Conservation (phyloP, 2,113 vertebrate genomes). For the Notarius quadriscutis region DNA sequence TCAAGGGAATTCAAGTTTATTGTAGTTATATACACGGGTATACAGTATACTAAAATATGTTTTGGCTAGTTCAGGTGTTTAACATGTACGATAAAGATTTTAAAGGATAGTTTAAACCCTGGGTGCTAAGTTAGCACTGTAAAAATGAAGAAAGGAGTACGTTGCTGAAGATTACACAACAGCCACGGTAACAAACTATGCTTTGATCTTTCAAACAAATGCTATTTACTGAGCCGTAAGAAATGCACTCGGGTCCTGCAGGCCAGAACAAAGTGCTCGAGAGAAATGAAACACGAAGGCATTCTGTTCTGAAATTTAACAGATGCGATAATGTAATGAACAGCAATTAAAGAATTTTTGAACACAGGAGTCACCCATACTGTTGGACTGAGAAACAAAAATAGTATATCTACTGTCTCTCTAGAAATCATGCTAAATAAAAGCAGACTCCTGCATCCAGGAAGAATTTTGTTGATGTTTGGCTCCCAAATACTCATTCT, state of each 20-base stretch:
- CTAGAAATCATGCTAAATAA: background rate
- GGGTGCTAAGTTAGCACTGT: background rate
- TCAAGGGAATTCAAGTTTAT: background rate
- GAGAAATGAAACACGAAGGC: background rate
- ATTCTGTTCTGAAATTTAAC: background rate
- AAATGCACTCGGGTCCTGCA: background rate
- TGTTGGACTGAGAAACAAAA: background rate
- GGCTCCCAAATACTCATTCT: background rate
- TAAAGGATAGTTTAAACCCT: background rate
- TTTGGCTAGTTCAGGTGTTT: background rate
- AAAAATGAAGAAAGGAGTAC: background rate
- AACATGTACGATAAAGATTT: background rate
- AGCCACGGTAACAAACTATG: background rate
- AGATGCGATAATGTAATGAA: conserved; percentile 21
- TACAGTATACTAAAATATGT: background rate
- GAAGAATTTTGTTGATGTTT: background rate
- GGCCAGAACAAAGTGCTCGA: background rate
- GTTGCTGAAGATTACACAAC: background rate
- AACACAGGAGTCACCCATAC: background rate
- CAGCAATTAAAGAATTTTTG: conserved; percentile 4
- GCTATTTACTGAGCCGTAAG: background rate
- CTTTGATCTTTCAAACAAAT: conserved; percentile 2
- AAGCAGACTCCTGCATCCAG: background rate
- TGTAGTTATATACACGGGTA: background rate
- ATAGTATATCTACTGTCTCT: background rate